Conservation (phyloP, 1,140 invertebrate species). For the Penaeus chinensis region DNA sequence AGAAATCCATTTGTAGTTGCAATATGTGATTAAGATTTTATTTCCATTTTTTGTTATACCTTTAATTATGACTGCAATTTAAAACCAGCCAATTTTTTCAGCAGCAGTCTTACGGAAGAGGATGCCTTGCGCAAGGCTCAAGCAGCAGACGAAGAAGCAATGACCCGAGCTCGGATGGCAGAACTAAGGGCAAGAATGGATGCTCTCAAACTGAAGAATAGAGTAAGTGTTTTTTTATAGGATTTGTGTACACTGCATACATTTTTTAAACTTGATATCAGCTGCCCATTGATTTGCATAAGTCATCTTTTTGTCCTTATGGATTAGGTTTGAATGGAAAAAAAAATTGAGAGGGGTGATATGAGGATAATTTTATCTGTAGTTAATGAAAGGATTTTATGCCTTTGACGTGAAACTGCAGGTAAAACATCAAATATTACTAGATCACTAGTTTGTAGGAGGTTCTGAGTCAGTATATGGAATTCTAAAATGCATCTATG, state of each 20-base stretch:
- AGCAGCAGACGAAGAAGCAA: conserved; percentile 42
- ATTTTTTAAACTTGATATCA: background rate
- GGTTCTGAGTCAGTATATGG: too few relatives aligned
- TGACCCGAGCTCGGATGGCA: conserved; percentile 35
- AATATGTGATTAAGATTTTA: background rate
- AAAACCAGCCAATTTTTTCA: background rate
- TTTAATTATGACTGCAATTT: background rate
- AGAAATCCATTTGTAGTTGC: too few relatives aligned
- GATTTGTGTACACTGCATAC: background rate
- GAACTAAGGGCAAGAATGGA: conserved; percentile 41
- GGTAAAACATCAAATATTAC: too few relatives aligned
- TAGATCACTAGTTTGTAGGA: too few relatives aligned
- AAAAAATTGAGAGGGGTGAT: too few relatives aligned
- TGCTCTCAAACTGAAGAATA: conserved; percentile 58
- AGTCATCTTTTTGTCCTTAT: background rate
- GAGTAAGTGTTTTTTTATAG: conserved; percentile 21
- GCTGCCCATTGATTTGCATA: background rate
- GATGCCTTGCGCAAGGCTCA: background rate
- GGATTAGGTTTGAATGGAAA: too few relatives aligned
- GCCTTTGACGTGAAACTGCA: too few relatives aligned
- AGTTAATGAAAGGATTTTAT: too few relatives aligned
- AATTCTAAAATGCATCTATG: too few relatives aligned
- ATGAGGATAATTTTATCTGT: too few relatives aligned
- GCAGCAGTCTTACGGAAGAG: background rate
- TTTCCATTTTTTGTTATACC: background rate